A percentile compares a stretch with the other conserved stretches of the same genome.
Conservation (phyloP, 2,888 invertebrate genomes). For the Amphipoea lucens region DNA sequence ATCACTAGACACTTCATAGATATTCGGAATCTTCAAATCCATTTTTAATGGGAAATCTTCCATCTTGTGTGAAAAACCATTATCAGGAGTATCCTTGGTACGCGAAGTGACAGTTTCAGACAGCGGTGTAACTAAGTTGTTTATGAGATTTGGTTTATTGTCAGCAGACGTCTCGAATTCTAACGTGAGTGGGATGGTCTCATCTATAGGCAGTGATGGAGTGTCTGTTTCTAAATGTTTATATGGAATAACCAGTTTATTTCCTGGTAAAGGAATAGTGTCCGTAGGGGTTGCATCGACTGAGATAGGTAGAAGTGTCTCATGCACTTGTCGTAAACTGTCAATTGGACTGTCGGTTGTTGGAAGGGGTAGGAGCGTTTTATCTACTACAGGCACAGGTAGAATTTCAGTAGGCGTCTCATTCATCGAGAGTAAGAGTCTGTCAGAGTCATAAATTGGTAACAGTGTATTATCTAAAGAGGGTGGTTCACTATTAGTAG, state of each 20-base stretch:
- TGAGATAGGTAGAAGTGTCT: background rate
- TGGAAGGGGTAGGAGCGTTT: background rate
- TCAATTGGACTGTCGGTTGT: background rate
- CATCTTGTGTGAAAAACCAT: background rate
- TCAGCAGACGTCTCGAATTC: background rate
- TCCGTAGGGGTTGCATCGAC: background rate
- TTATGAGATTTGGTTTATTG: conserved; percentile 9
- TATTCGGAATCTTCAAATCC: background rate
- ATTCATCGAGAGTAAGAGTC: background rate
- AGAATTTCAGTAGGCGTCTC: background rate
- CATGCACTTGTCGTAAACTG: background rate
- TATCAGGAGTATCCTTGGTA: background rate
- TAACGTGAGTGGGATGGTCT: background rate
- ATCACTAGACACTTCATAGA: background rate
- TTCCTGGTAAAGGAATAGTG: background rate
- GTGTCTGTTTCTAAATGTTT: background rate
- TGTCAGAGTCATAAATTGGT: background rate
- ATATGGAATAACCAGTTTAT: background rate
- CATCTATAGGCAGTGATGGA: background rate
- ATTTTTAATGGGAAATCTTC: conserved; percentile 8
- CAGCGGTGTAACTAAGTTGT: conserved; percentile 6
- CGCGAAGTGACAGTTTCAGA: background rate
- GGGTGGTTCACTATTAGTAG: background rate
- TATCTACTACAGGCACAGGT: background rate
- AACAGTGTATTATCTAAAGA: background rate